Percentiles rank a stretch among this genome's conserved stretches.
Conservation (phyloP, 2,113 vertebrate genomes). For the Rhynchopsitta pachyrhyncha region DNA sequence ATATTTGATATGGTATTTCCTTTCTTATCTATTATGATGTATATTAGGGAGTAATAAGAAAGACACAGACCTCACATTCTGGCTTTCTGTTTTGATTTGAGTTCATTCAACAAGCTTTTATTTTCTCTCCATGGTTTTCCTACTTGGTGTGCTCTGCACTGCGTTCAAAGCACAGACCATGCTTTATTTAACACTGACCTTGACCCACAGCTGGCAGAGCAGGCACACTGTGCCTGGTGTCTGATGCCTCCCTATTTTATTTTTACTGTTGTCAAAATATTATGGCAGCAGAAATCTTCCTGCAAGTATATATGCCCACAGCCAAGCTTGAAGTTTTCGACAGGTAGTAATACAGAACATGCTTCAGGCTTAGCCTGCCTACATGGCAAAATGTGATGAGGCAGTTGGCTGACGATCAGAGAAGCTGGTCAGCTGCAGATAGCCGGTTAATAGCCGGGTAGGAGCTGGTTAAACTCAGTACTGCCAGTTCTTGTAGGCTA, state of each 20-base stretch:
- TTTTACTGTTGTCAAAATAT: constrained; percentile 6
- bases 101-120: not conserved
- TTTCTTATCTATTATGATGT: not conserved
- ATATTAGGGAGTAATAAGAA: not conserved
- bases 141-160: not conserved
- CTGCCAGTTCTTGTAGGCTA: not conserved
- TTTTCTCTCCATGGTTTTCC: not conserved
- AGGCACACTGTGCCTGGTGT: not conserved
- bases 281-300: not conserved
- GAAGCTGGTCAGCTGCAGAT: not conserved
- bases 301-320: not conserved
- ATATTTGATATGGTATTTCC: not conserved
- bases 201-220: not conserved
- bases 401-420: not conserved
- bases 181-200: not conserved
- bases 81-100: not conserved
- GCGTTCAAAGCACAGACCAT: rapidly evolving
- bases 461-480: not conserved
- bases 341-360: not conserved
- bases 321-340: not conserved
- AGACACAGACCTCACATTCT: not conserved
- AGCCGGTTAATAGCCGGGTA: not conserved
- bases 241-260: not conserved
- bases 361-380: not conserved
- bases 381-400: not conserved